Percentiles rank a stretch among this genome's conserved stretches.
These are phyloP conservation scores for Cinclus cinclus DNA, from an alignment of 2,113 vertebrate species.

Conservation along the genomic window DNA sequence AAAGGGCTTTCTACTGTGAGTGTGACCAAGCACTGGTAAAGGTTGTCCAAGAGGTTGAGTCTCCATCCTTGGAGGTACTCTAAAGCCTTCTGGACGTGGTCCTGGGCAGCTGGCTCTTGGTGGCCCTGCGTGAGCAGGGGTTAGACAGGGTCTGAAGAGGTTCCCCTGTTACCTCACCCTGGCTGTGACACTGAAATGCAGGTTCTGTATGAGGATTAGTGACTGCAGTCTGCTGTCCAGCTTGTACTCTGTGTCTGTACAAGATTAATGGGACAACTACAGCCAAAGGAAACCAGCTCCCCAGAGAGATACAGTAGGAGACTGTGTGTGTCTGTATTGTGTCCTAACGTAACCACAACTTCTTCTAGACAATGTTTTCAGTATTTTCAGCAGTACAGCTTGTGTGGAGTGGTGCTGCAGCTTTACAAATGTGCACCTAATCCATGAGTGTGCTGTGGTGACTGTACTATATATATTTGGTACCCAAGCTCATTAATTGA, in stretches of 20 bases:
- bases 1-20: neutral
- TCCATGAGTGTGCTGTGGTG: neutral
- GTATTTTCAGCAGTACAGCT: neutral
- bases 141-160: neutral
- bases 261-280: neutral
- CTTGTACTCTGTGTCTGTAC: neutral
- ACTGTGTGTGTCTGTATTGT: accelerated
- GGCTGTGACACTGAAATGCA: neutral
- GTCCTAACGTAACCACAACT: neutral
- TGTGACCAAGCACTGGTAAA: neutral
- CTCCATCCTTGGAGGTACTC: neutral
- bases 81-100: neutral
- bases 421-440: neutral
- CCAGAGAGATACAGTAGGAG: neutral
- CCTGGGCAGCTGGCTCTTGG: neutral
- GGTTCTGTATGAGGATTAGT: neutral
- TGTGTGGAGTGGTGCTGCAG: neutral
- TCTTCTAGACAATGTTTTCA: neutral
- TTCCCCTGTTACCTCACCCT: neutral
- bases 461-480: neutral
- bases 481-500: neutral
- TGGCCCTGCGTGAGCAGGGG: neutral
- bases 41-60: neutral
- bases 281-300: neutral
- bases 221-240: neutral